Base-by-base conservation (phyloP, 2,113 vertebrate genomes). In the Lophius piscatorius region DNA sequence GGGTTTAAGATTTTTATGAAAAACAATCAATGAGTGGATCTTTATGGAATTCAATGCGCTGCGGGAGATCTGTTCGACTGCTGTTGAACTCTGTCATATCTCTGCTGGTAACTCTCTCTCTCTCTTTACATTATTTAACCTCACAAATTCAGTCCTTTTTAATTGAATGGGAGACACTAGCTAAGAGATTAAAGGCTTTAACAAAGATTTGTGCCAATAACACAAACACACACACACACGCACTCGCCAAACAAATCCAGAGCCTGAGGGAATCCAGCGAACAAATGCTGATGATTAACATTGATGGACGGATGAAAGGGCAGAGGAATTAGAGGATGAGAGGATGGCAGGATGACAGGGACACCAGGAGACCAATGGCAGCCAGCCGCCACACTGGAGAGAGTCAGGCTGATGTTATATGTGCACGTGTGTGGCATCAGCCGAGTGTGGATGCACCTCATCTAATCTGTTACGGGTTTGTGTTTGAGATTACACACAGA, bases 271-370 rank as follows among this genome's bases (percentile, higher is more conserved):
- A 51, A 57, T 45, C 26, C 39, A 58, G 33, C 9, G 18, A 78
- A 57, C 38, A 70, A 64, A 74, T 26, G 40, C 49, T 31, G 23
- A 23, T 55, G 72, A 78, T 56, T 4, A 69, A 59, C 63, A 58
- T 0, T 80, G 77, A 80, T 44, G 62, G 69, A 64, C 56, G 39
- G 59, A 75, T 72, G 70, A 83, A 77, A 65, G 60, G 65, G 18
- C 64, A 73, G 56, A 70, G 68, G 72, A 71, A 79, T 82, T 65
- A 76, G 62, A 66, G 68, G 63, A 74, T 49, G 56, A 81, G 26
- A 49, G 26, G 41, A 34, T 28, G 41, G 62, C 31, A 35, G 62
- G 56, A 66, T 76, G 72, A 62, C 55, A 65, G 56, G 33, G 57
- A 58, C 16, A 26, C 26, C 44, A 54, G 62, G 22, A 46, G 63